Percentiles rank a stretch among this genome's conserved stretches.
phyloP scores from a whole-genome alignment of 2,797 vertebrate genomes.

The Mormyrops attenuatus region DNA sequence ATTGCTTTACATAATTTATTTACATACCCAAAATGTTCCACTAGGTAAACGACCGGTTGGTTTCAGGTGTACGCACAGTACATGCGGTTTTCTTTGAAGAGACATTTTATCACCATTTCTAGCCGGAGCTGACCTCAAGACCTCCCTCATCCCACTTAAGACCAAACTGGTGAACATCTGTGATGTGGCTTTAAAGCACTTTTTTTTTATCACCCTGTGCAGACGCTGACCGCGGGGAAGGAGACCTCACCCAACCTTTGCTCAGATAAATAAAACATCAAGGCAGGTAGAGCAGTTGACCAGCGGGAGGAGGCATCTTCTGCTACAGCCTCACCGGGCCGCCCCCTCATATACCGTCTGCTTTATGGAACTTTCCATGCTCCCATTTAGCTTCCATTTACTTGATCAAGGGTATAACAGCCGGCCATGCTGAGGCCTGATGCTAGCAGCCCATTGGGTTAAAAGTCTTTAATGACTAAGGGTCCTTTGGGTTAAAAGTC shows the following conservation, averaged over 20 bases:
- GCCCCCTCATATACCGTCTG: not conserved
- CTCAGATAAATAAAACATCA: slow-evolving; percentile 10
- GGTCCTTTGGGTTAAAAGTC: not conserved
- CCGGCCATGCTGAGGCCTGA: not conserved
- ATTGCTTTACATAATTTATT: slow-evolving; percentile 5
- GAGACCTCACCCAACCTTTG: not conserved
- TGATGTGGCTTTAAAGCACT: slow-evolving; percentile 11
- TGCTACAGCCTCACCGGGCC: not conserved
- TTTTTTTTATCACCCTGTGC: not conserved
- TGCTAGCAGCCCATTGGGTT: not conserved
- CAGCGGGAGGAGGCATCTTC: not conserved
- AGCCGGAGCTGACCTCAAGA: not conserved
- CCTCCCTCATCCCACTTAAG: not conserved
- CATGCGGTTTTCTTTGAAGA: not conserved
- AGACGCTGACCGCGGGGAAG: not conserved
- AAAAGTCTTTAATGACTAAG: not conserved
- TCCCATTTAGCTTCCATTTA: not conserved
- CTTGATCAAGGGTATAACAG: not conserved
- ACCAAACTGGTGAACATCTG: not conserved
- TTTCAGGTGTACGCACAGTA: not conserved
- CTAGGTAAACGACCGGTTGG: not conserved
- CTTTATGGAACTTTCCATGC: not conserved
- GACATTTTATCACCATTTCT: not conserved
- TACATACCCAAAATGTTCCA: not conserved
- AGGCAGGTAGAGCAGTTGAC: slow-evolving; percentile 1